Conservation (phyloP, 2,113 vertebrate species). For the Chloropsis hardwickii region DNA sequence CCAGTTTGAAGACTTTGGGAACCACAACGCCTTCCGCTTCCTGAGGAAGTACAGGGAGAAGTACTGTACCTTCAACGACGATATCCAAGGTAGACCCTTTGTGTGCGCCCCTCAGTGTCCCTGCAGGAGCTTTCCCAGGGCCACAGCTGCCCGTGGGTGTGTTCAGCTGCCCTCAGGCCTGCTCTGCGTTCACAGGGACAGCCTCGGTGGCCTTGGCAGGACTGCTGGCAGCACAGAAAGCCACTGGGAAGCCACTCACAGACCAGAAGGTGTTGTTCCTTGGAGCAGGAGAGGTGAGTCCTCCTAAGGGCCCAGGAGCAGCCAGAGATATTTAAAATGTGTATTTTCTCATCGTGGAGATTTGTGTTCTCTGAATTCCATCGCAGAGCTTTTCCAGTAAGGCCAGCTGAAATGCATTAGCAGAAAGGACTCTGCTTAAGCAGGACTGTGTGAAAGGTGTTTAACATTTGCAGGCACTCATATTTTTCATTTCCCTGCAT, state of each 20-base stretch:
- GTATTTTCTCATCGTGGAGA: rapidly evolving
- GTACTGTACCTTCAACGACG: constrained; percentile 97
- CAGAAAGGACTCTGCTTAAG: background rate
- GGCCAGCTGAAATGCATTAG: background rate
- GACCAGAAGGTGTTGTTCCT: constrained; percentile 93
- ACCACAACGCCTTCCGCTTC: constrained; percentile 96
- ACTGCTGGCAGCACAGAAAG: constrained; percentile 87
- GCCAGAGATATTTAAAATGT: background rate
- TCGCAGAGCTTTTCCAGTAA: rapidly evolving
- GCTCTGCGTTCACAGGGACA: constrained; percentile 76
- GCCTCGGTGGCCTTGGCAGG: constrained; percentile 92
- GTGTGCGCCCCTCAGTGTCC: background rate
- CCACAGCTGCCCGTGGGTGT: rapidly evolving
- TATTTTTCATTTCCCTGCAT: background rate
- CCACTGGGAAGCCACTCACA: constrained; percentile 81
- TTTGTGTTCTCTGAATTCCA: rapidly evolving
- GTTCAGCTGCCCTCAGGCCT: background rate
- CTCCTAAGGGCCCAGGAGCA: background rate
- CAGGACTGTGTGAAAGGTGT: background rate
- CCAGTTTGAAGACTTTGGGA: constrained; percentile 98
- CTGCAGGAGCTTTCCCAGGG: rapidly evolving
- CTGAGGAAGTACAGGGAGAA: constrained; percentile 91
- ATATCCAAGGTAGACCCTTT: constrained; percentile 86
- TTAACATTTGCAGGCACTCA: background rate
- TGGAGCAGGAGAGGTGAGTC: constrained; percentile 92